phyloP scores from a whole-genome alignment of 2,113 vertebrate genomes.

The Pristiophorus japonicus region DNA sequence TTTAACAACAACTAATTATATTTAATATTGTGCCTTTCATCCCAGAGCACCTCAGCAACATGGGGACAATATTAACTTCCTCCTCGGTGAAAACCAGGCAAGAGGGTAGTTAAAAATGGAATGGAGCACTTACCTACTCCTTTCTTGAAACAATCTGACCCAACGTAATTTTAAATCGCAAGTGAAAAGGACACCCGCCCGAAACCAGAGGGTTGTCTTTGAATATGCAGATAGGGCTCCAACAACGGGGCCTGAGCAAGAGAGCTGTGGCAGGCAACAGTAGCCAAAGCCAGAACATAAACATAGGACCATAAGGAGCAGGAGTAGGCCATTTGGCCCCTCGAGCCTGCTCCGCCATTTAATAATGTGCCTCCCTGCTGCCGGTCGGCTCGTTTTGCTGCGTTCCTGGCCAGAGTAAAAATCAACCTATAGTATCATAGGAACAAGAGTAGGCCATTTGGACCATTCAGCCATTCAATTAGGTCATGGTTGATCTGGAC shows the following conservation, averaged over 20 bases:
- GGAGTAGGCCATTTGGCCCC: too few relatives aligned
- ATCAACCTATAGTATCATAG: background rate
- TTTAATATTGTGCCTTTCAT: background rate
- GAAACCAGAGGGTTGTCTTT: background rate
- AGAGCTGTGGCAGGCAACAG: background rate
- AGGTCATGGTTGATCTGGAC: too few relatives aligned
- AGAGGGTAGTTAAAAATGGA: background rate
- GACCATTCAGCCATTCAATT: too few relatives aligned
- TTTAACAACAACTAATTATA: background rate
- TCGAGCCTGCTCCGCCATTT: too few relatives aligned
- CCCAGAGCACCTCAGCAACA: background rate
- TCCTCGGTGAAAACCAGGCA: background rate
- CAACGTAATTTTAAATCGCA: background rate
- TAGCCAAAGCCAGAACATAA: background rate
- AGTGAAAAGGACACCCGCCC: background rate
- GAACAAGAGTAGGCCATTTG: background rate
- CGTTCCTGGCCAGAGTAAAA: background rate
- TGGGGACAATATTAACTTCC: background rate
- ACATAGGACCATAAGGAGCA: too few relatives aligned
- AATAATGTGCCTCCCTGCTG: background rate
- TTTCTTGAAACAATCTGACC: background rate
- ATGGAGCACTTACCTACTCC: background rate
- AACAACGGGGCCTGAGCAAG: background rate
- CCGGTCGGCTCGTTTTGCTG: background rate
- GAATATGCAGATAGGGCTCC: background rate